These are phyloP conservation scores for Pinna nobilis DNA, from an alignment of 1,140 invertebrate genomes.

Conservation along the genomic window DNA sequence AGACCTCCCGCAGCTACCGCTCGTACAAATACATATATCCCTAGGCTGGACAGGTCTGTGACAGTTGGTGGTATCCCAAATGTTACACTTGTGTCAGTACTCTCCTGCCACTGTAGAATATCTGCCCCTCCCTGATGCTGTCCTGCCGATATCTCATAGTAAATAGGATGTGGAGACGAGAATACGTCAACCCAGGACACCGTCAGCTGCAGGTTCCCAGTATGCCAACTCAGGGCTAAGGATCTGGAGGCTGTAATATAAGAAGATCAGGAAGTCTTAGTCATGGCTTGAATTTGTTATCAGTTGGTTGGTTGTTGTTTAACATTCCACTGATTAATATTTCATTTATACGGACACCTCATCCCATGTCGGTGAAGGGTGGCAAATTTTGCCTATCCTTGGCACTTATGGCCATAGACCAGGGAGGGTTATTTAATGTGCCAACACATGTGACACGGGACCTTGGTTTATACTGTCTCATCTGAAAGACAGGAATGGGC, in stretches of 20 bases:
- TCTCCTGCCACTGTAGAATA: conserved; percentile 47
- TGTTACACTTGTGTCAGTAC: conserved; percentile 14
- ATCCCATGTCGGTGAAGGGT: too few species aligned
- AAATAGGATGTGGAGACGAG: conserved; percentile 22
- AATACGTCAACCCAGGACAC: conserved; percentile 41
- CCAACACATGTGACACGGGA: too few species aligned
- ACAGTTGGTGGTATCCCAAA: conserved; percentile 32
- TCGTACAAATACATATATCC: conserved; percentile 37
- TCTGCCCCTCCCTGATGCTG: conserved; percentile 34
- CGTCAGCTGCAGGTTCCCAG: conserved; percentile 17
- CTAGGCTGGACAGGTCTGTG: conserved; percentile 8
- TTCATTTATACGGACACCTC: too few species aligned
- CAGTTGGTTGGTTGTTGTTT: too few species aligned
- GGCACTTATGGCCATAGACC: too few species aligned
- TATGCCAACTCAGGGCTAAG: conserved; percentile 9
- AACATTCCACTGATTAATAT: too few species aligned
- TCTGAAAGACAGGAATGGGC: too few species aligned
- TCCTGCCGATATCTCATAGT: conserved; percentile 44
- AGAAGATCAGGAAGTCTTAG: too few species aligned
- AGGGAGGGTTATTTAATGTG: too few species aligned
- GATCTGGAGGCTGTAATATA: conserved; percentile 8
- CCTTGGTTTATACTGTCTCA: too few species aligned
- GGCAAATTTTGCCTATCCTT: too few species aligned
- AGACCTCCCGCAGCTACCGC: conserved; percentile 12
- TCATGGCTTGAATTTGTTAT: too few species aligned